These are phyloP conservation scores for Troides oblongomaculatus DNA, from an alignment of 2,888 invertebrate genomes.

Conservation along the genomic window DNA sequence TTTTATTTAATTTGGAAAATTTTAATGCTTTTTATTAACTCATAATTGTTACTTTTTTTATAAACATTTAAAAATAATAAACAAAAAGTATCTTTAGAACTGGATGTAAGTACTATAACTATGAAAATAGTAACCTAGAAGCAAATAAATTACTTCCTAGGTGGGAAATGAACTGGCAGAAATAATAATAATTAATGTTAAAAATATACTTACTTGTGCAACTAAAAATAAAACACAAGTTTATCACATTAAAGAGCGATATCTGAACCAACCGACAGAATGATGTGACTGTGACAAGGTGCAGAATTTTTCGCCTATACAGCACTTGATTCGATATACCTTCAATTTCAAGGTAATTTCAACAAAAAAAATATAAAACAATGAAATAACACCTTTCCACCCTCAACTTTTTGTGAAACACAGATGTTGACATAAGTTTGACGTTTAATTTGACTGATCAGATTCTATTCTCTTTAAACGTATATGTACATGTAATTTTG, in stretches of 20 bases:
- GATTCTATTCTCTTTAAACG: not conserved
- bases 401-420: constrained; percentile 20
- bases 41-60: too few relatives aligned
- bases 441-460: not conserved
- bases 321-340: not conserved
- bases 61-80: too few relatives aligned
- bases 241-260: constrained; percentile 6
- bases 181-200: not conserved
- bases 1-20: too few relatives aligned
- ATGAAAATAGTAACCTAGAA: too few relatives aligned
- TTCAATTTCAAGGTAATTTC: constrained; percentile 5
- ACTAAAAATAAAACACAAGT: constrained; percentile 20
- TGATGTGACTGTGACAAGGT: not conserved
- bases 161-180: too few relatives aligned
- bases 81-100: too few relatives aligned
- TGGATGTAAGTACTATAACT: too few relatives aligned
- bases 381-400: constrained; percentile 16
- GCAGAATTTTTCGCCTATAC: constrained; percentile 1
- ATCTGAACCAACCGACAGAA: not conserved
- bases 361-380: constrained; percentile 15
- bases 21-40: too few relatives aligned
- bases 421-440: not conserved
- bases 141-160: too few relatives aligned
- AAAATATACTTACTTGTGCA: not conserved
- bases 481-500: not conserved